phyloP scores from a whole-genome alignment of 2,113 vertebrate genomes.

The Phocoena sinus region DNA sequence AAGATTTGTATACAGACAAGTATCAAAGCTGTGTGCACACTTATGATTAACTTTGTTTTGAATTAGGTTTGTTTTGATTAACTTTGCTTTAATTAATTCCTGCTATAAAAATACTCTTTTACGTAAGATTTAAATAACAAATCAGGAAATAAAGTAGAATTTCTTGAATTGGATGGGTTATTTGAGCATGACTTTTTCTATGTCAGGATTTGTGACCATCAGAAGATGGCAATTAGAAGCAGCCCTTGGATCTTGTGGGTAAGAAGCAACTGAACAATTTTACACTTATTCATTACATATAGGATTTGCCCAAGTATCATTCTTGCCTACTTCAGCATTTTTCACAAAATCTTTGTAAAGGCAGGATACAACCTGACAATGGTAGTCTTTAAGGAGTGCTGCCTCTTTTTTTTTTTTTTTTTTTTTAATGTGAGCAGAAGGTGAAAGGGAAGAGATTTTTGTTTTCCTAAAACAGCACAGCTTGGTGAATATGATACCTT shows the following conservation, averaged over 20 bases:
- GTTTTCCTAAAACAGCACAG: background rate
- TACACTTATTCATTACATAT: background rate
- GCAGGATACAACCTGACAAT: background rate
- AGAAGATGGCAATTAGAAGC: background rate
- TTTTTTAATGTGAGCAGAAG: background rate
- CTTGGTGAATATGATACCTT: constrained; percentile 1
- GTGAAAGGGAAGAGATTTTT: background rate
- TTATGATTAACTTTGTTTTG: background rate
- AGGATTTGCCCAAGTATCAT: background rate
- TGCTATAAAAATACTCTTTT: background rate
- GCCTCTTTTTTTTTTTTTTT: background rate
- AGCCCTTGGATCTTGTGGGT: background rate
- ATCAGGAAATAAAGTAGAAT: background rate
- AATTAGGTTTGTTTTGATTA: background rate
- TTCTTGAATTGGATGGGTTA: background rate
- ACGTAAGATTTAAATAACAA: background rate
- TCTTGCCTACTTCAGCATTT: background rate
- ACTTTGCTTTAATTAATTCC: background rate
- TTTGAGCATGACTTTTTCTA: background rate
- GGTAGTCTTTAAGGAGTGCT: background rate
- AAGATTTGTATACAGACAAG: background rate
- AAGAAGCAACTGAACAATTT: background rate
- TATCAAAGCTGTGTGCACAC: background rate
- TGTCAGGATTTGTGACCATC: background rate
- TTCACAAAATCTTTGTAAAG: background rate